phyloP scores from a whole-genome alignment of 1,140 invertebrate genomes.

The Laupala kohalensis region DNA sequence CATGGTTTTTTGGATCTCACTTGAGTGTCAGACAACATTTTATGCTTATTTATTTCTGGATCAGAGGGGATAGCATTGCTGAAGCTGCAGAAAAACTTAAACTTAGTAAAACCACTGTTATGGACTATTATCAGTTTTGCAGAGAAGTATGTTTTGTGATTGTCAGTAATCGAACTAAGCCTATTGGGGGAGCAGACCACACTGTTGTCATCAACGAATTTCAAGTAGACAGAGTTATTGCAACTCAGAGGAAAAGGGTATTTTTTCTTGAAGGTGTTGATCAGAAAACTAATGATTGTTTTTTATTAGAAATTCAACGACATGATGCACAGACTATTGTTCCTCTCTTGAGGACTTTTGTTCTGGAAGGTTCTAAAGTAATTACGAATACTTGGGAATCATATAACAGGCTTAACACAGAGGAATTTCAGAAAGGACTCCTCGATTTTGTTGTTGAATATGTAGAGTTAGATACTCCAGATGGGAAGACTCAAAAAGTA shows the following conservation, averaged over 20 bases:
- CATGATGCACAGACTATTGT: background rate
- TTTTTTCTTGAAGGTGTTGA: constrained; percentile 5
- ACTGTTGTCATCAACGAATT: constrained; percentile 5
- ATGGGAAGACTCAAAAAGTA: constrained; percentile 5
- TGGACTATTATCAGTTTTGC: constrained; percentile 7
- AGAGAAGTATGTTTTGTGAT: constrained; percentile 5
- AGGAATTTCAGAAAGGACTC: constrained; percentile 2
- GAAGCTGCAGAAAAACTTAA: constrained; percentile 5
- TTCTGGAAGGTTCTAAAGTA: constrained; percentile 1
- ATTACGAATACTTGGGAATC: constrained; percentile 9
- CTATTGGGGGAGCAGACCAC: constrained; percentile 1
- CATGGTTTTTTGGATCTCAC: constrained; percentile 8
- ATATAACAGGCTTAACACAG: background rate
- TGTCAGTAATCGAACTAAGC: constrained; percentile 4
- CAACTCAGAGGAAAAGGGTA: constrained; percentile 1
- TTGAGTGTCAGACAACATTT: constrained; percentile 5
- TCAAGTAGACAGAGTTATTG: constrained; percentile 5
- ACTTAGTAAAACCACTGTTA: constrained; percentile 3
- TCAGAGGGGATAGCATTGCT: constrained; percentile 4
- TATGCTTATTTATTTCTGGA: constrained; percentile 5
- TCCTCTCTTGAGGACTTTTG: constrained; percentile 1
- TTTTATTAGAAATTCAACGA: constrained; percentile 5
- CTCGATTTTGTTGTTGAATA: background rate
- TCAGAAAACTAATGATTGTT: constrained; percentile 1
- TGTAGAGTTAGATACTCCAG: background rate